phyloP scores from a whole-genome alignment of 2,797 vertebrate genomes.

The Myotis vivesi region DNA sequence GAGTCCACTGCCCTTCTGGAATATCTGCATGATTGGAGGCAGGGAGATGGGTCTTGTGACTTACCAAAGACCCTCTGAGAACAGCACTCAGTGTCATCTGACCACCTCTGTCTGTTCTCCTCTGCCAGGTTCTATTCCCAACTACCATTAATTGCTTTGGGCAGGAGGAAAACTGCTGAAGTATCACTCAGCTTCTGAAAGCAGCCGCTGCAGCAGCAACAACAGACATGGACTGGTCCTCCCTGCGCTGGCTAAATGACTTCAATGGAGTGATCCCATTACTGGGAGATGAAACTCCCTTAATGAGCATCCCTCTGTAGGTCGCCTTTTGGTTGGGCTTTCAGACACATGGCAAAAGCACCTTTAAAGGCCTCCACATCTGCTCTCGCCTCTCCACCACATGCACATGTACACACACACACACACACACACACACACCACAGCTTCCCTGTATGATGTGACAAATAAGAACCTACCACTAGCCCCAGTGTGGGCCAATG shows the following conservation, averaged over 20 bases:
- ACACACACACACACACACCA: background rate
- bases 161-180: background rate
- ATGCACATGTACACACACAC: background rate
- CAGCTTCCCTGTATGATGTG: background rate
- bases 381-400: background rate
- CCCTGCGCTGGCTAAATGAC: background rate
- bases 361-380: background rate
- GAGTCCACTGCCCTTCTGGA: background rate
- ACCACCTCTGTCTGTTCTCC: background rate
- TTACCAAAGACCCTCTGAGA: background rate
- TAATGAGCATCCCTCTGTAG: background rate
- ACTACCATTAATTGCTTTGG: slow-evolving; percentile 20
- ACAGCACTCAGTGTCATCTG: background rate
- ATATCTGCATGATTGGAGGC: background rate
- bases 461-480: background rate
- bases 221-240: background rate
- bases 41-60: background rate
- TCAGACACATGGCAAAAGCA: background rate
- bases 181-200: slow-evolving; percentile 28
- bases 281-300: background rate
- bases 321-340: background rate
- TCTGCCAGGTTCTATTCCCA: slow-evolving; percentile 28
- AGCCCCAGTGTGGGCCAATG: background rate
- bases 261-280: background rate
- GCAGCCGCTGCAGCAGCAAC: background rate